Conservation (phyloP, 1,140 invertebrate genomes). For the Arion vulgaris region DNA sequence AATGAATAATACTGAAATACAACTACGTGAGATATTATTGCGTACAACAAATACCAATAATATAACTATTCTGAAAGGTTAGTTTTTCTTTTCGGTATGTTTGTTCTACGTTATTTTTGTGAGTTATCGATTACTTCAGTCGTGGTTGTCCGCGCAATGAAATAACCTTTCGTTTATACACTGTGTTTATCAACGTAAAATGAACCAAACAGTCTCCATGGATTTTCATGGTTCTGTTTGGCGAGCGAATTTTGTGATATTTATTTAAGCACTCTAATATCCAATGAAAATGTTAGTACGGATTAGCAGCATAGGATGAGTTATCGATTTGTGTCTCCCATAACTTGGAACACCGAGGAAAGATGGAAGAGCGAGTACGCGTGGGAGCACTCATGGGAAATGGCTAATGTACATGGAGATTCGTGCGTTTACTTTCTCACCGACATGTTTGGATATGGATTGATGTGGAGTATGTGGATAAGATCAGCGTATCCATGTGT, state of each 20-base stretch:
- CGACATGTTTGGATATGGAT: not conserved
- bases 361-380: not conserved
- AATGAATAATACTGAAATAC: not conserved
- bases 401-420: not conserved
- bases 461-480: not conserved
- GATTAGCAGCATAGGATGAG: conserved; percentile 22
- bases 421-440: not conserved
- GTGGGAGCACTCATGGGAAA: not conserved
- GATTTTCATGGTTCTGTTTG: conserved; percentile 21
- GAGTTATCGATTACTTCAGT: not conserved
- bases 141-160: not conserved
- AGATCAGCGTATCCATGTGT: not conserved
- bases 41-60: not conserved
- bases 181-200: conserved; percentile 16
- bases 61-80: not conserved
- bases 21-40: not conserved
- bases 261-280: conserved; percentile 3
- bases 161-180: conserved; percentile 21
- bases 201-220: conserved; percentile 25
- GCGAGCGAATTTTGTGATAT: conserved; percentile 2
- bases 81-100: not conserved
- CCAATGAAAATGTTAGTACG: conserved; percentile 27
- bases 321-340: not conserved
- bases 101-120: conserved; percentile 11
- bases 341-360: not conserved